Evolutionary conservation across 2,113 vertebrate genomes (phyloP).

Genomic region (Caranx ignobilis): DNA sequence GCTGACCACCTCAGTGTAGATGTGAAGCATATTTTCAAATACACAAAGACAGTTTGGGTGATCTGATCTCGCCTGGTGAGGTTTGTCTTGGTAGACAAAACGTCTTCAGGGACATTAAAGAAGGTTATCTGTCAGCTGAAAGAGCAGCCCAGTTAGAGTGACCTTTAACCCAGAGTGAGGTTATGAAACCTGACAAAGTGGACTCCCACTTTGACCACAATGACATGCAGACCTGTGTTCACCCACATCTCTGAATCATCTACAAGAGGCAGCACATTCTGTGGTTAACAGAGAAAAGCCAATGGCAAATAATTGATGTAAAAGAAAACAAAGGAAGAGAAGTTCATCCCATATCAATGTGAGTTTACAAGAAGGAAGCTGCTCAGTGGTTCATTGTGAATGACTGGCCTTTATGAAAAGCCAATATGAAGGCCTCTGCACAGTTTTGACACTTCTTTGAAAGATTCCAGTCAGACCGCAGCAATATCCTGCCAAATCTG

Average conservation of each 20-base stretch:
- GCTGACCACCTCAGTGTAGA: background rate
- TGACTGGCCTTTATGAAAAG: conserved; percentile 1
- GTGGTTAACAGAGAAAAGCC: conserved; percentile 30
- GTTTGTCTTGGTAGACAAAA: background rate
- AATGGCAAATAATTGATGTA: conserved; percentile 68
- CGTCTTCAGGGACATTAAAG: conserved; percentile 34
- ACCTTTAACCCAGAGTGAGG: conserved; percentile 49
- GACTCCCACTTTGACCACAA: conserved; percentile 25
- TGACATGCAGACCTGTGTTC: conserved; percentile 33
- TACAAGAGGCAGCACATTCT: background rate
- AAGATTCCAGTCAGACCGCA: conserved; percentile 50
- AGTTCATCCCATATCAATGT: conserved; percentile 34
- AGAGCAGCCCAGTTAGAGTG: conserved; percentile 31
- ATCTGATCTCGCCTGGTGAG: background rate
- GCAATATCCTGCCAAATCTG: conserved; percentile 10
- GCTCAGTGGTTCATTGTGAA: background rate
- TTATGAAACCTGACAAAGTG: conserved; percentile 44
- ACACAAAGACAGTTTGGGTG: background rate
- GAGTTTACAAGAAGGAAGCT: conserved; percentile 18
- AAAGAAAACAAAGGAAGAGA: conserved; percentile 61
- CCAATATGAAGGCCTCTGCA: conserved; percentile 20
- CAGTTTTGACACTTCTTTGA: conserved; percentile 47
- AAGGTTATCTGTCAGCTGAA: conserved; percentile 53
- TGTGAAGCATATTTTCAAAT: background rate
- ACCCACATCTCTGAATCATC: conserved; percentile 37